Conservation (phyloP, 2,113 vertebrate genomes). For the Oenanthe oenanthe region DNA sequence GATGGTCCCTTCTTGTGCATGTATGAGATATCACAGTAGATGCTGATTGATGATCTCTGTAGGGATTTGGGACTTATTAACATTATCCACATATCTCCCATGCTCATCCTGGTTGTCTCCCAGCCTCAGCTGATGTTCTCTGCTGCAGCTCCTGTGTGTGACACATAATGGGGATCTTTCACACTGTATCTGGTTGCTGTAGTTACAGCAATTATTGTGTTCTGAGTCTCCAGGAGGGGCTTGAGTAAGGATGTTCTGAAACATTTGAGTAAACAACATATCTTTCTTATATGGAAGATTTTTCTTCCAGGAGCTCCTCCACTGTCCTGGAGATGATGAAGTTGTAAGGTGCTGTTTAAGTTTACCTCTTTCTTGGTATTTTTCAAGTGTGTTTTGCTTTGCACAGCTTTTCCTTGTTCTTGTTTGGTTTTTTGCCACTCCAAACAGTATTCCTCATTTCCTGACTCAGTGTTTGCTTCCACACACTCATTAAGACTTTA, state of each 20-base stretch:
- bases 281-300: not conserved
- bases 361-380: not conserved
- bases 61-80: conserved; percentile 38
- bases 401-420: not conserved
- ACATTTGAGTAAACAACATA: conserved; percentile 6
- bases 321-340: not conserved
- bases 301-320: not conserved
- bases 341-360: not conserved
- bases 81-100: conserved; percentile 4
- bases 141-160: not conserved
- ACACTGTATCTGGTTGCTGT: conserved; percentile 40
- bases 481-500: not conserved
- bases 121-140: conserved; percentile 11
- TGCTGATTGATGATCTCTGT: not conserved
- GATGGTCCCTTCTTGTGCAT: not conserved
- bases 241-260: conserved; percentile 13
- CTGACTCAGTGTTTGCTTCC: not conserved
- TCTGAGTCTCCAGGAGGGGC: conserved; percentile 11
- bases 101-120: not conserved
- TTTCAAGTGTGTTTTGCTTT: not conserved
- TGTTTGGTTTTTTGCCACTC: not conserved
- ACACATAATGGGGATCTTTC: conserved; percentile 28
- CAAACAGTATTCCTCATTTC: not conserved
- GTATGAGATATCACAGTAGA: not conserved
- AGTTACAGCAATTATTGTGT: conserved; percentile 61